Percentiles rank a stretch among this genome's conserved stretches.
These are phyloP conservation scores for Muricea muricata DNA, from an alignment of 92 coral and sea anemone genomes.

Conservation along the genomic window DNA sequence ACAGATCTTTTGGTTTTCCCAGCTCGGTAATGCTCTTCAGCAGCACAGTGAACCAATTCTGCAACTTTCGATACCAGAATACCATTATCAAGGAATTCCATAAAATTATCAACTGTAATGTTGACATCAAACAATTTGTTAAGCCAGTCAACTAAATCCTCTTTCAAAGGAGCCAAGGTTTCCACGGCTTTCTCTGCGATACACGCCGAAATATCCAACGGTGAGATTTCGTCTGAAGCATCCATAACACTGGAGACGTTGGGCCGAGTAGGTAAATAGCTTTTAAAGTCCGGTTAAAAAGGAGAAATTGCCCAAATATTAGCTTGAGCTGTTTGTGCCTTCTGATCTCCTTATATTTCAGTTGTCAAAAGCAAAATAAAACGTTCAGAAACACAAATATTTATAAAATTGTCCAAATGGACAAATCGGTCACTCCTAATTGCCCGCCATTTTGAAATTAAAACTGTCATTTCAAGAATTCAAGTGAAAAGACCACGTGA, in stretches of 20 bases:
- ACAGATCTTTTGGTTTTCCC: conserved; percentile 62
- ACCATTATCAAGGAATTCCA: conserved; percentile 88
- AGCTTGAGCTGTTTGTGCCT: not conserved
- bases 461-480: not conserved
- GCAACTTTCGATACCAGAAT: conserved; percentile 91
- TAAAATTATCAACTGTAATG: conserved; percentile 80
- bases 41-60: conserved; percentile 85
- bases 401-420: not conserved
- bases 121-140: conserved; percentile 79
- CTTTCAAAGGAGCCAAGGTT: conserved; percentile 81
- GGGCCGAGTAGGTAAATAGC: too few species aligned
- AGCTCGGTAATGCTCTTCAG: conserved; percentile 67
- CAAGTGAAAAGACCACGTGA: not conserved
- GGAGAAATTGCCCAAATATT: not conserved
- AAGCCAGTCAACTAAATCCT: conserved; percentile 94
- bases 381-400: not conserved
- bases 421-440: not conserved
- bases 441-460: conserved; percentile 1
- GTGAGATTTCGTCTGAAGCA: conserved; percentile 15
- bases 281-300: not conserved
- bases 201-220: conserved; percentile 59
- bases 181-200: conserved; percentile 85
- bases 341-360: not conserved
- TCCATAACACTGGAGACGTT: too few species aligned
- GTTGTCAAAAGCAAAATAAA: not conserved